phyloP scores from a whole-genome alignment of 2,888 invertebrate species.

The Rhingia campestris region DNA sequence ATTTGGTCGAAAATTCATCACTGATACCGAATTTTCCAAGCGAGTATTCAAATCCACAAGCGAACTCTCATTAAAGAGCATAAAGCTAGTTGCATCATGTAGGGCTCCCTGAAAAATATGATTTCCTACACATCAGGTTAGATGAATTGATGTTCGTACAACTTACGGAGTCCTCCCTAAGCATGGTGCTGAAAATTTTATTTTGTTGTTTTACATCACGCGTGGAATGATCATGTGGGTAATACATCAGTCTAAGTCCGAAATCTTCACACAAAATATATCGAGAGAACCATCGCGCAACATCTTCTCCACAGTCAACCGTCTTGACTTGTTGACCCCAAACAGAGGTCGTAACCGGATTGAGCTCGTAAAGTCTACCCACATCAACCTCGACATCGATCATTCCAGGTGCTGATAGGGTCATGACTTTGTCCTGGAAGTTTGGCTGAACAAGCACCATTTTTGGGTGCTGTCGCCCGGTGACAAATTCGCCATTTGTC shows the following conservation, averaged over 20 bases:
- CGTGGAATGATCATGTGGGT: slow-evolving; percentile 82
- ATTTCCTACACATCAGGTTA: background rate
- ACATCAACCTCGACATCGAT: slow-evolving; percentile 84
- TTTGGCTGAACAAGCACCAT: slow-evolving; percentile 84
- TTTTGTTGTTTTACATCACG: slow-evolving; percentile 79
- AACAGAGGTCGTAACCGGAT: slow-evolving; percentile 83
- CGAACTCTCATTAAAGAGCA: slow-evolving; percentile 86
- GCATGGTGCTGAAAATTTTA: slow-evolving; percentile 77
- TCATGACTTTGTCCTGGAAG: slow-evolving; percentile 81
- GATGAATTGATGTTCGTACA: background rate
- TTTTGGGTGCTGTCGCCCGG: slow-evolving; percentile 84
- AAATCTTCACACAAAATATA: slow-evolving; percentile 83
- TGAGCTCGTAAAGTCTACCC: slow-evolving; percentile 78
- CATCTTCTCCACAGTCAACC: slow-evolving; percentile 88
- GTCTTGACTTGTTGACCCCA: slow-evolving; percentile 86
- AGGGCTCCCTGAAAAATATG: slow-evolving; percentile 84
- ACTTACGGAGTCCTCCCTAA: slow-evolving; percentile 72
- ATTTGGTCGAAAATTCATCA: slow-evolving; percentile 87
- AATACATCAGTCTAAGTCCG: slow-evolving; percentile 85
- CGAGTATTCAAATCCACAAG: slow-evolving; percentile 86
- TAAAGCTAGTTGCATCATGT: slow-evolving; percentile 86
- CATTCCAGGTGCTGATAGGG: slow-evolving; percentile 84
- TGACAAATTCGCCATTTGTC: slow-evolving; percentile 84
- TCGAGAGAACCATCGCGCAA: slow-evolving; percentile 88
- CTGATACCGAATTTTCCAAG: slow-evolving; percentile 83